Evolutionary conservation across 2,888 invertebrate species (phyloP).

Genomic region (Himalopsyche tibetana): DNA sequence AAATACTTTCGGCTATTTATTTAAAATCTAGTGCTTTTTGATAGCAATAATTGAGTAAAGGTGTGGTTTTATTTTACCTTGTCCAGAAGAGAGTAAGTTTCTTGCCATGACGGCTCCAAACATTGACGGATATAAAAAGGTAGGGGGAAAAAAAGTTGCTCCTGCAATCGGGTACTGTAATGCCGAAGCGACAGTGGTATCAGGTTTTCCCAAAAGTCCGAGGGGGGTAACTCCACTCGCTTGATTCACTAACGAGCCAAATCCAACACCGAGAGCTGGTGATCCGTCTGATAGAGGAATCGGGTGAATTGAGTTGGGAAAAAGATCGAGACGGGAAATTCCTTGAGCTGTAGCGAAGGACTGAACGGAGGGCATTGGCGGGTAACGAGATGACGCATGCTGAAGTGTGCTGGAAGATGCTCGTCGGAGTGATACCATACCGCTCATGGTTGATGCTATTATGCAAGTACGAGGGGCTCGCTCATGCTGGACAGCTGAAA

Average conservation of each 20-base stretch:
- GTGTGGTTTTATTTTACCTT: slow-evolving; percentile 66
- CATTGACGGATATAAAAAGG: slow-evolving; percentile 71
- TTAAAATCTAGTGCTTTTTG: too few species aligned
- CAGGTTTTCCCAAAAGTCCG: slow-evolving; percentile 54
- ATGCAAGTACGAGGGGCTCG: slow-evolving; percentile 83
- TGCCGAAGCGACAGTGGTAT: slow-evolving; percentile 57
- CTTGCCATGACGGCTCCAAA: slow-evolving; percentile 65
- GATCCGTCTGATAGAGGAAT: slow-evolving; percentile 68
- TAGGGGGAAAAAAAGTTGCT: slow-evolving; percentile 69
- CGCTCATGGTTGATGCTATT: slow-evolving; percentile 72
- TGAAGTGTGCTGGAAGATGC: slow-evolving; percentile 67
- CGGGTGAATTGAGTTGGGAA: slow-evolving; percentile 69
- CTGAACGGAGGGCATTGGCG: slow-evolving; percentile 46
- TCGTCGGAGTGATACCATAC: slow-evolving; percentile 72
- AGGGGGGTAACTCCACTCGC: slow-evolving; percentile 67
- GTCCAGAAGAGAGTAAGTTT: slow-evolving; percentile 68
- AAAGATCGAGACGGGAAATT: slow-evolving; percentile 66
- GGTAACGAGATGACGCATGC: slow-evolving; percentile 66
- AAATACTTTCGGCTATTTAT: too few species aligned
- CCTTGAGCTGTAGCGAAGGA: slow-evolving; percentile 68
- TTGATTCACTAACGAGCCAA: slow-evolving; percentile 65
- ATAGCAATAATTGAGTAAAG: slow-evolving; percentile 65
- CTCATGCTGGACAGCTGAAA: slow-evolving; percentile 92
- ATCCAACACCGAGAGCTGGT: slow-evolving; percentile 64
- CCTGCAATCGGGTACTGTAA: slow-evolving; percentile 58